phyloP scores from a whole-genome alignment of 2,113 vertebrate genomes.

The Cephalopterus ornatus region DNA sequence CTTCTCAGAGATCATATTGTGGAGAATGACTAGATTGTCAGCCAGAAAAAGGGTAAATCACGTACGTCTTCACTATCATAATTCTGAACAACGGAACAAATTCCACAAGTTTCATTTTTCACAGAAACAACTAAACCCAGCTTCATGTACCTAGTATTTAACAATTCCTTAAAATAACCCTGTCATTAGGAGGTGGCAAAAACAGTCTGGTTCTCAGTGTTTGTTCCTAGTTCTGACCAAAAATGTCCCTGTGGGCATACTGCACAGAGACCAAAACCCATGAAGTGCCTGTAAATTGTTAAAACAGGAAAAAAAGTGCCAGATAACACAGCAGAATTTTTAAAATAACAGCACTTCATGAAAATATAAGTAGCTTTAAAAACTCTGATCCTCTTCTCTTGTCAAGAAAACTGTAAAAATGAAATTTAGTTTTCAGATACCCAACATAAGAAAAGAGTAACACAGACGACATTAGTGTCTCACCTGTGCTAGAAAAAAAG shows the following conservation, averaged over 20 bases:
- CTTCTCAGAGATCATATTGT: neutral
- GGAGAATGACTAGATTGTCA: neutral
- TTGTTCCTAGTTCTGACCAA: neutral
- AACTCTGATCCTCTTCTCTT: neutral
- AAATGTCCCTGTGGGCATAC: neutral
- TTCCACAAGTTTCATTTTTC: slow-evolving; percentile 19
- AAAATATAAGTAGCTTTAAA: neutral
- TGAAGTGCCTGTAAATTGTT: neutral
- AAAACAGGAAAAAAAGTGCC: neutral
- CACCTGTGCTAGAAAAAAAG: neutral
- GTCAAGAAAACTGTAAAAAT: neutral
- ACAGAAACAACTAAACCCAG: neutral
- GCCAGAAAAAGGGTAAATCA: neutral
- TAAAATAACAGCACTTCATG: neutral
- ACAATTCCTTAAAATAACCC: slow-evolving; percentile 12
- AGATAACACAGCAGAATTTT: neutral
- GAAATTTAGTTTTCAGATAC: neutral
- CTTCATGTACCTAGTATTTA: neutral
- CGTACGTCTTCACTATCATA: neutral
- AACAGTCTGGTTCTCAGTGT: neutral
- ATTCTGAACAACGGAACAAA: slow-evolving; percentile 4
- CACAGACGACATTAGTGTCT: neutral
- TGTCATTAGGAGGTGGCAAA: neutral
- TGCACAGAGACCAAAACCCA: neutral
- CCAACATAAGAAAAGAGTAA: neutral